phyloP scores from a whole-genome alignment of 1,140 invertebrate genomes.

The Oppia nitens region DNA sequence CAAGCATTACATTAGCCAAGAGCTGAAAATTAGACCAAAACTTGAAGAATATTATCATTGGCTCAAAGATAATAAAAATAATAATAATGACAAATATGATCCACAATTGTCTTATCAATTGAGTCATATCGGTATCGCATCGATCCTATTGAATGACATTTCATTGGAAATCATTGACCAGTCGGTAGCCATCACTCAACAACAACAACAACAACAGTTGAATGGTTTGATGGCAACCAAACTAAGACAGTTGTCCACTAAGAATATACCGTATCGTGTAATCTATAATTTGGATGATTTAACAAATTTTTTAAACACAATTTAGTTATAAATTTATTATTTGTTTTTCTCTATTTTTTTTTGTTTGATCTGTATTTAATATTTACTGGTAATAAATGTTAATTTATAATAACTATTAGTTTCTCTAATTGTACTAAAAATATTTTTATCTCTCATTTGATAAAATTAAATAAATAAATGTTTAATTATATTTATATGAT shows the following conservation, averaged over 20 bases:
- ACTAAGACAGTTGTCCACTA: background rate
- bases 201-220: background rate
- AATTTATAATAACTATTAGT: no score
- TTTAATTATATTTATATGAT: no score
- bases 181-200: background rate
- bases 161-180: background rate
- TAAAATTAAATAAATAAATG: no score
- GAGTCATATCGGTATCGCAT: background rate
- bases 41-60: no score
- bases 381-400: no score
- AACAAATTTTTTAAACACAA: background rate
- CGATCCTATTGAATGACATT: background rate
- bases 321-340: background rate
- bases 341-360: no score
- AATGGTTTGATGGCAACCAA: background rate
- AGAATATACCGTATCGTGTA: background rate
- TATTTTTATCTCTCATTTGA: no score
- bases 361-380: no score
- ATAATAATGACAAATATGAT: background rate
- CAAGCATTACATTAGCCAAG: background rate
- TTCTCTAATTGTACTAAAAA: no score
- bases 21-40: background rate
- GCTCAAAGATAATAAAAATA: background rate
- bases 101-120: background rate
- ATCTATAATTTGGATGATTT: background rate